These are phyloP conservation scores for Prosopocoilus inquinatus DNA, from an alignment of 2,888 invertebrate genomes.

Conservation along the genomic window DNA sequence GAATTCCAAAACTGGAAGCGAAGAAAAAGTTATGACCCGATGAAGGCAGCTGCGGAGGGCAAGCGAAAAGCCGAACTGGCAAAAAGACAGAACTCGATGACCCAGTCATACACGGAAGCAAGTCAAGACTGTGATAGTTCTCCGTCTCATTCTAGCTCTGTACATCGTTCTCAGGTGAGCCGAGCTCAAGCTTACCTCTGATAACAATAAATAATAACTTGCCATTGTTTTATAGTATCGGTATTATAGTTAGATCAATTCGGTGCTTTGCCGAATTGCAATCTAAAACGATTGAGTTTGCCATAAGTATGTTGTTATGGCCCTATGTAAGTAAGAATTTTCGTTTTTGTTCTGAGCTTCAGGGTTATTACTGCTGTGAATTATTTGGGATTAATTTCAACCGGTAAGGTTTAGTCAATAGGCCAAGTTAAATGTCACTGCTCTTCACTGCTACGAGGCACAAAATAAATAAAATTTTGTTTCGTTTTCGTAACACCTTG, in stretches of 20 bases:
- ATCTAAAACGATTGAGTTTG: neutral
- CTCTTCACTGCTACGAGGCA: too few relatives aligned
- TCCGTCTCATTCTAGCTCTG: constrained; percentile 50
- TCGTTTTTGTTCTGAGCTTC: too few relatives aligned
- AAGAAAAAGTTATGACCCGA: constrained; percentile 92
- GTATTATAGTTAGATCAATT: neutral
- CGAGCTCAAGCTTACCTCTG: neutral
- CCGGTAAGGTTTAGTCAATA: too few relatives aligned
- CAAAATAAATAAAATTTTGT: too few relatives aligned
- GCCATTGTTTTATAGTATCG: neutral
- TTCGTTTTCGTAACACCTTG: too few relatives aligned
- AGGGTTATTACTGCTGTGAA: too few relatives aligned
- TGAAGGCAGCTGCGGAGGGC: constrained; percentile 89
- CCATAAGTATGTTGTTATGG: too few relatives aligned
- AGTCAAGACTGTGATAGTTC: constrained; percentile 48
- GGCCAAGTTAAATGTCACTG: too few relatives aligned
- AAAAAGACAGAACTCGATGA: constrained; percentile 47
- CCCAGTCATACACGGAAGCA: constrained; percentile 45
- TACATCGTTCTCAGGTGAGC: constrained; percentile 49
- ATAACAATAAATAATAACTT: neutral
- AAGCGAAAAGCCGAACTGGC: constrained; percentile 63
- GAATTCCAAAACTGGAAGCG: constrained; percentile 95
- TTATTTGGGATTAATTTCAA: too few relatives aligned
- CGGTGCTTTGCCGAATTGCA: neutral
- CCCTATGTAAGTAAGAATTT: too few relatives aligned